phyloP scores from a whole-genome alignment of 2,113 vertebrate genomes.

The Rhagologus leucostigma region DNA sequence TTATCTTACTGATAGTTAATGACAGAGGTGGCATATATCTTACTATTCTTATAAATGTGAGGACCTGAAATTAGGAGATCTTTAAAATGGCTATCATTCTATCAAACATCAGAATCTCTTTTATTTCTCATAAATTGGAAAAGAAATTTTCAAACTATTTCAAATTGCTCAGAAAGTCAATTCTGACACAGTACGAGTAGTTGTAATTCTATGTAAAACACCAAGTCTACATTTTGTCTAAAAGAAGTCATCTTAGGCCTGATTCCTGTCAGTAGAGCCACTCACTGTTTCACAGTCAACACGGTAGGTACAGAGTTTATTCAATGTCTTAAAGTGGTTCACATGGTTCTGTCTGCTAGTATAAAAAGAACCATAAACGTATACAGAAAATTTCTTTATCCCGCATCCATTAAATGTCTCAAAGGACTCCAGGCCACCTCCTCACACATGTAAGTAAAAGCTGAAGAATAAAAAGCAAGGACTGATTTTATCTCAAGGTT shows the following conservation, averaged over 20 bases:
- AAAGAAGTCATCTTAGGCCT: background rate
- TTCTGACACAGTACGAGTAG: background rate
- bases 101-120: background rate
- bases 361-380: background rate
- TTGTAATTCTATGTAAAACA: background rate
- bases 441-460: slow-evolving; percentile 8
- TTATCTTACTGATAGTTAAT: background rate
- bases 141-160: background rate
- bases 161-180: background rate
- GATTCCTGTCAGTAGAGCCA: background rate
- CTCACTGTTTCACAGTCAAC: background rate
- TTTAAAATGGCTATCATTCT: background rate
- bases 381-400: background rate
- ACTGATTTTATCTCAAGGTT: slow-evolving; percentile 65
- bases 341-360: background rate
- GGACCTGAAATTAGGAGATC: background rate
- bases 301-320: background rate
- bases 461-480: slow-evolving; percentile 40
- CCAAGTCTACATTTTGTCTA: background rate
- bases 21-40: background rate
- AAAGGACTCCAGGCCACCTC: background rate
- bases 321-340: background rate
- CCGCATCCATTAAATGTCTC: background rate
- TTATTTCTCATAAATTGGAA: background rate
- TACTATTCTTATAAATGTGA: background rate